Conservation (phyloP, 35 echinoderm and acorn worm species). For the Heliocidaris tuberculata region DNA sequence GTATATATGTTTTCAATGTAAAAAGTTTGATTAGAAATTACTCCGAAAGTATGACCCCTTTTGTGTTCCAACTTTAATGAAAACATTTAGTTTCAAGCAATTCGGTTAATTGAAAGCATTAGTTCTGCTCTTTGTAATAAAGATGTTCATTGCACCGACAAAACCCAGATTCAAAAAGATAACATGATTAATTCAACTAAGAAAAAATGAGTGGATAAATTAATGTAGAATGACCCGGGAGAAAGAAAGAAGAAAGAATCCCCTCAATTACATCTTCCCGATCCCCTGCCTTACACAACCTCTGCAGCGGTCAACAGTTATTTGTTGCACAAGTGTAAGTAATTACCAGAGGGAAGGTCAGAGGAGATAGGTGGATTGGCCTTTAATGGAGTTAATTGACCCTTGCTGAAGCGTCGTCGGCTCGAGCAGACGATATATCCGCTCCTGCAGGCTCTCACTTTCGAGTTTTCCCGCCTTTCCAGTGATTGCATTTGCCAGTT, state of each 20-base stretch:
- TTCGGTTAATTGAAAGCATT: background rate
- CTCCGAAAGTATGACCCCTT: background rate
- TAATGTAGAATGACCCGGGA: background rate
- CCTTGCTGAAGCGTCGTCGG: background rate
- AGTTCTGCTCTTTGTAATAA: background rate
- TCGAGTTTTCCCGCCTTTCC: background rate
- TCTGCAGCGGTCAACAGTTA: background rate
- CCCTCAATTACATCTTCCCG: background rate
- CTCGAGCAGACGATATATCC: background rate
- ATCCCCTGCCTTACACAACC: background rate
- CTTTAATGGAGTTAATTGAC: slow-evolving; percentile 2
- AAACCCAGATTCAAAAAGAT: background rate
- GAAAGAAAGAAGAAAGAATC: background rate
- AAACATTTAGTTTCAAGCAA: background rate
- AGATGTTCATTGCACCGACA: background rate
- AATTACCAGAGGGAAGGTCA: background rate
- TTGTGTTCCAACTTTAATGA: background rate
- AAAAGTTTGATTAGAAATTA: no score
- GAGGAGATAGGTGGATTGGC: background rate
- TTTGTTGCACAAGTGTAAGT: background rate
- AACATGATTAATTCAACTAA: background rate
- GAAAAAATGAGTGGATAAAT: background rate
- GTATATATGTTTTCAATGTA: no score
- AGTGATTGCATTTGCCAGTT: background rate
- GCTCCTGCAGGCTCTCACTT: background rate